Base-by-base conservation (phyloP, 2,888 invertebrate species). In the Acheta domesticus region DNA sequence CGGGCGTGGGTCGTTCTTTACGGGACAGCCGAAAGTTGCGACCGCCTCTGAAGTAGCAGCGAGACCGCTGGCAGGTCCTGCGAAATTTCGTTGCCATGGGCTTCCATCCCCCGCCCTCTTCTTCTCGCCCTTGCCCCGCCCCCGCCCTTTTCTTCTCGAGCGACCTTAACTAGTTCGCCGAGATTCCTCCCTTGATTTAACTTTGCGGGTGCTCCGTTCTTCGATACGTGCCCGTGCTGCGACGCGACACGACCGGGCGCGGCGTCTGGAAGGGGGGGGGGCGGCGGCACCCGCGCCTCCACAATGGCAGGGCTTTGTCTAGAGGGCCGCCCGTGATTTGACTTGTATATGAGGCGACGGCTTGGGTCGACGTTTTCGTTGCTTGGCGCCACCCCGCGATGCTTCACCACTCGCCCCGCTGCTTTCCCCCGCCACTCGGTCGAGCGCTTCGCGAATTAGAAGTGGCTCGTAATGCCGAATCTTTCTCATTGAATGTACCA, bases 181-280 rank as follows among this genome's bases (percentile, higher is more conserved):
- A 62, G 62, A 62, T 19, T 62, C 62, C 62, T 62, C n/a, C 62
- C 62, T 62, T 62, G n/a, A n/a, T 62, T 62, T 62, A n/a, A 62
- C 14, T n/a, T 62, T 62, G 62, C n/a, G 62, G 16, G 16, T 62
- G 62, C 36, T 36, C 36, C 36, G 36, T 36, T 36, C 36, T 36
- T 36, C 62, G n/a, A n/a, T 62, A 62, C 62, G 62, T 62, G 36
- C 36, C 36, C 36, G 36, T 36, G 14, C n/a, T 8, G 62, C 62
- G n/a, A 12, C n/a, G 62, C 62, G n/a, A 12, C n/a, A 12, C 14
- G 16, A 62, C 62, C n/a, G 4, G 62, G 11, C 14, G 5, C 12
- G 19, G 19, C 62, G 12, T 62, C 2, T 2, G 62, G 19, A 4
- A 0, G 62, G 19, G 62, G n/a, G 62, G 14, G 14, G 14, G 5